phyloP scores from a whole-genome alignment of 2,113 vertebrate genomes.

The Orcinus orca region DNA sequence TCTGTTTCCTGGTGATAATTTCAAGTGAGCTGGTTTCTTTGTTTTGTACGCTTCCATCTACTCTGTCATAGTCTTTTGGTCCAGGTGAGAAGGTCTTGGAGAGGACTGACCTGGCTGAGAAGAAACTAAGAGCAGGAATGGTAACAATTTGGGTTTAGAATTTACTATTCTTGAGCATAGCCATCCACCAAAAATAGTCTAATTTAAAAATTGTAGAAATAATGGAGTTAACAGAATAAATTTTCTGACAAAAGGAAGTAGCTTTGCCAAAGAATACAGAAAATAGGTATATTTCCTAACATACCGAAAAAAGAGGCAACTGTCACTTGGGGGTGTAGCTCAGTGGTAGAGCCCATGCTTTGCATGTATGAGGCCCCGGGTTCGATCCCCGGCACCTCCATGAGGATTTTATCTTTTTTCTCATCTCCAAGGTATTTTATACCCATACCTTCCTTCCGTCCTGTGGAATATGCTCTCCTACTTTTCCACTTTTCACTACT shows the following conservation, averaged over 20 bases:
- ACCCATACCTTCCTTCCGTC: background rate
- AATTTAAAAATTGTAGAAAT: background rate
- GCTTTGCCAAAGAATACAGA: background rate
- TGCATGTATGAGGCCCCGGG: background rate
- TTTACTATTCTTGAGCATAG: background rate
- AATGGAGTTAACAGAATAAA: background rate
- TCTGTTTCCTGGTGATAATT: background rate
- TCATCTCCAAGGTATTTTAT: accelerated
- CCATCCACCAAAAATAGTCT: too few relatives aligned
- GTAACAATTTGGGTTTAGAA: background rate
- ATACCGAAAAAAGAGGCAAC: accelerated
- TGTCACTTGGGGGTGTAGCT: accelerated
- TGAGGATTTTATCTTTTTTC: accelerated
- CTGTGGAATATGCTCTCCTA: accelerated
- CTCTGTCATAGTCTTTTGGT: background rate
- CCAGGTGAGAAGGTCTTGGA: too few relatives aligned
- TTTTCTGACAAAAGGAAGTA: background rate
- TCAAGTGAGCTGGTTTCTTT: background rate
- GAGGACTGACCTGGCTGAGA: background rate
- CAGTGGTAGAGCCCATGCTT: conserved; percentile 12
- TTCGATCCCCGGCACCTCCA: background rate
- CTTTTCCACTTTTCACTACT: background rate
- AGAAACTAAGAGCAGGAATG: background rate
- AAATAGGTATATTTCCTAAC: background rate
- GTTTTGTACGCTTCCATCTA: background rate